phyloP scores from a whole-genome alignment of 2,113 vertebrate species.

The Lasiurus borealis region DNA sequence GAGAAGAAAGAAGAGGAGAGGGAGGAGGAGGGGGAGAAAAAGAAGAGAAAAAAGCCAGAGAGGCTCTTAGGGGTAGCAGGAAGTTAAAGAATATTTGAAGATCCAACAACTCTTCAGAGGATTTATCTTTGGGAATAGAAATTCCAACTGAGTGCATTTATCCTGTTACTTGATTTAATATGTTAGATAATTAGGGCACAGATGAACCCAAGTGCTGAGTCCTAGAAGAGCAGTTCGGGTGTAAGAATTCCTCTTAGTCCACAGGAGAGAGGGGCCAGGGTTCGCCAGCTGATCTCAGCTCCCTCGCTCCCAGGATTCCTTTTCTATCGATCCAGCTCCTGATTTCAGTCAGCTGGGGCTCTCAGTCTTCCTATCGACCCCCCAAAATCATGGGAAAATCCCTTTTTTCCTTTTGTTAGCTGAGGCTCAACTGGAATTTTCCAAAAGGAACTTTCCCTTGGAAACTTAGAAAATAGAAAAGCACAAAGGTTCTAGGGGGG shows the following conservation, averaged over 20 bases:
- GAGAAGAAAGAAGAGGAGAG: no score
- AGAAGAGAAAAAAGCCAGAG: not conserved
- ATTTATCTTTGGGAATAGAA: not conserved
- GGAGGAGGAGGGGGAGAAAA: not conserved
- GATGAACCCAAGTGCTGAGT: not conserved
- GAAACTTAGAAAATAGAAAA: constrained; percentile 1
- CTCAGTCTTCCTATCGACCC: not conserved
- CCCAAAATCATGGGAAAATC: not conserved
- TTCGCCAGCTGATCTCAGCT: no score
- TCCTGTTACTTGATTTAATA: not conserved
- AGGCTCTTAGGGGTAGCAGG: not conserved
- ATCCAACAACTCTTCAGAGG: not conserved
- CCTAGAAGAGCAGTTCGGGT: not conserved
- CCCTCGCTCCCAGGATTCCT: rapidly evolving
- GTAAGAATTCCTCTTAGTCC: not conserved
- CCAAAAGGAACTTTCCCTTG: constrained; percentile 64
- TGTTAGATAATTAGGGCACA: not conserved
- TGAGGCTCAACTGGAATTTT: constrained; percentile 72
- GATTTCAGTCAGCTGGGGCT: not conserved
- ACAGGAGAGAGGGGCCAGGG: not conserved
- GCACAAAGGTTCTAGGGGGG: not conserved
- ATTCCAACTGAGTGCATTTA: not conserved
- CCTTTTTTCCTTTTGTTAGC: constrained; percentile 13
- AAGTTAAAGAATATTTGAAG: not conserved
- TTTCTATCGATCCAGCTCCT: not conserved